phyloP scores from a whole-genome alignment of 2,797 vertebrate species.

The Taenioides sp. region DNA sequence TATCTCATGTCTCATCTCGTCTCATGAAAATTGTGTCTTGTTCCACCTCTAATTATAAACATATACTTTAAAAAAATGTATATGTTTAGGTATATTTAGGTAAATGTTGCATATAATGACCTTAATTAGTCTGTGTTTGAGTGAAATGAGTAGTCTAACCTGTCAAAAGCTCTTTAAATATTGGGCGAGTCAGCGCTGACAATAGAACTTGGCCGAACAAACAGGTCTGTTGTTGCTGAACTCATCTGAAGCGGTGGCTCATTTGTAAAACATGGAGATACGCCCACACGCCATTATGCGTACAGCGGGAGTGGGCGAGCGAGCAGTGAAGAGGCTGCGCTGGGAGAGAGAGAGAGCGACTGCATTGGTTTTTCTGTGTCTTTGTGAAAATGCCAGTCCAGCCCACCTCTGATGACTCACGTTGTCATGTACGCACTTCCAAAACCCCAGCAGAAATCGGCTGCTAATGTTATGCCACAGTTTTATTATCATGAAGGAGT shows the following conservation, averaged over 20 bases:
- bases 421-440: conserved; percentile 40
- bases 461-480: conserved; percentile 10
- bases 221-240: conserved; percentile 31
- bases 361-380: conserved; percentile 36
- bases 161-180: background rate
- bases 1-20: no score
- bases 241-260: conserved; percentile 39
- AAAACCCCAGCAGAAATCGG: conserved; percentile 37
- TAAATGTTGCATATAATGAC: no score
- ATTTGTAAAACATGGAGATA: conserved; percentile 12
- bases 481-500: no score
- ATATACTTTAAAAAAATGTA: no score
- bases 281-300: conserved; percentile 7
- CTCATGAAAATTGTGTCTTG: no score
- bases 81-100: no score
- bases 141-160: background rate
- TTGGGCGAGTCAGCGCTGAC: conserved; percentile 27
- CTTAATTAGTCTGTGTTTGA: no score
- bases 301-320: conserved; percentile 40
- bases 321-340: conserved; percentile 42
- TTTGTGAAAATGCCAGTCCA: conserved; percentile 61
- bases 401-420: conserved; percentile 68
- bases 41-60: no score
- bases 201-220: conserved; percentile 33
- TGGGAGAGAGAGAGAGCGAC: conserved; percentile 54